Evolutionary conservation across 2,113 vertebrate genomes (phyloP).

Genomic region (Fregetta grallaria): DNA sequence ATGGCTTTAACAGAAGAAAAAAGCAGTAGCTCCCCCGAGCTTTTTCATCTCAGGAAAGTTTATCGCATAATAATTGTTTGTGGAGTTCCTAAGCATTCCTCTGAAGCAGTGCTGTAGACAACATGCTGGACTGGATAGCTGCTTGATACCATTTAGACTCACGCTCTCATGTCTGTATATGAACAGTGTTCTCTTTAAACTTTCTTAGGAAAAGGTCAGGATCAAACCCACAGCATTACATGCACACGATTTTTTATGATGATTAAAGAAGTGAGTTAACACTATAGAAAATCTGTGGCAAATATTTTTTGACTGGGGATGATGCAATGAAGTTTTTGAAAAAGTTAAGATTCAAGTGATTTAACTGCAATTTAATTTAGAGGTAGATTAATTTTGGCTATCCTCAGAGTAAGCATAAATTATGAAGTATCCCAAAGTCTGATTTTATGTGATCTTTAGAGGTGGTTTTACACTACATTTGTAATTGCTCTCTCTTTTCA

Average conservation of each 20-base stretch:
- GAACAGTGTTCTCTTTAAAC: not conserved
- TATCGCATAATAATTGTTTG: not conserved
- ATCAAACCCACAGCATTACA: not conserved
- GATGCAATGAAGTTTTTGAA: not conserved
- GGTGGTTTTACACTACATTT: not conserved
- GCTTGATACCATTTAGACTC: not conserved
- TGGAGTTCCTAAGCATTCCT: not conserved
- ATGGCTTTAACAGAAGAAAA: not conserved
- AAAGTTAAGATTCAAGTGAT: not conserved
- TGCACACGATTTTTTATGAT: not conserved
- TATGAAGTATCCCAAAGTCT: not conserved
- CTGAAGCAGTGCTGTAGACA: not conserved
- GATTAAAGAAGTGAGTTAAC: not conserved
- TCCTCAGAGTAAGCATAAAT: not conserved
- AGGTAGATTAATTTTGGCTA: not conserved
- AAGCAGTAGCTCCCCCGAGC: fast-evolving
- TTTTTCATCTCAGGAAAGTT: not conserved
- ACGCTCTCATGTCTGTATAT: fast-evolving
- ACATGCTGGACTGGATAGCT: too few relatives aligned
- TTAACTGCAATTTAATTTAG: not conserved
- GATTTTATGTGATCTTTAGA: not conserved
- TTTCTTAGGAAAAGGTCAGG: not conserved
- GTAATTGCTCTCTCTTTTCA: not conserved
- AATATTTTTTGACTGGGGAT: not conserved
- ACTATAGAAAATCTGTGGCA: not conserved